Conservation (phyloP, 2,113 vertebrate species). For the Neoarius graeffei region DNA sequence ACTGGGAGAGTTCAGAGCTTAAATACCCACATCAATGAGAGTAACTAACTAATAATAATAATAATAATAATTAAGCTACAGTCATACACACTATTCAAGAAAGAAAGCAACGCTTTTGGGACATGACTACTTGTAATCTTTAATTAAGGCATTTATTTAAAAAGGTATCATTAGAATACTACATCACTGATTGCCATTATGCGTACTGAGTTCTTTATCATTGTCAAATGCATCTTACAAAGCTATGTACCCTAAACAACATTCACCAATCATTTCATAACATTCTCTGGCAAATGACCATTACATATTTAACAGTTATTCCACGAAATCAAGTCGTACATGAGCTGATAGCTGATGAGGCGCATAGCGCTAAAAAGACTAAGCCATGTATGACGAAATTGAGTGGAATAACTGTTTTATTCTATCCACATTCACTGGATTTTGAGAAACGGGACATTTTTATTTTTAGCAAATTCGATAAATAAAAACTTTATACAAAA, state of each 20-base stretch:
- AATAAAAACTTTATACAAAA: no score
- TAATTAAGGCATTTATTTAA: conserved; percentile 21
- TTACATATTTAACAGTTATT: background rate
- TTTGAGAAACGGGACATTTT: no score
- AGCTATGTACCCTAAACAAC: conserved; percentile 19
- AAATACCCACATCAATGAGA: background rate
- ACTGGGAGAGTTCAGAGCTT: background rate
- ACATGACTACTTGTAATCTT: background rate
- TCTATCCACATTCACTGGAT: no score
- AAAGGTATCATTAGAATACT: background rate
- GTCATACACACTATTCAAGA: background rate
- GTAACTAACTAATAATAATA: background rate
- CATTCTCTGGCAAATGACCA: background rate
- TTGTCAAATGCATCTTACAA: background rate
- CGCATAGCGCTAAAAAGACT: no score
- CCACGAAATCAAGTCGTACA: no score
- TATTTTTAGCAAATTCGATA: no score
- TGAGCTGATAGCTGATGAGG: no score
- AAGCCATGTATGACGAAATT: no score
- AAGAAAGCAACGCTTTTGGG: background rate
- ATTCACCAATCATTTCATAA: conserved; percentile 11
- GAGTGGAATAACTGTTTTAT: no score
- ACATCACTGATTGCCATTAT: conserved; percentile 8
- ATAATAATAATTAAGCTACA: background rate
- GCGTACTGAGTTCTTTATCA: background rate